Conservation (phyloP, 2,797 vertebrate species). For the Anableps anableps region DNA sequence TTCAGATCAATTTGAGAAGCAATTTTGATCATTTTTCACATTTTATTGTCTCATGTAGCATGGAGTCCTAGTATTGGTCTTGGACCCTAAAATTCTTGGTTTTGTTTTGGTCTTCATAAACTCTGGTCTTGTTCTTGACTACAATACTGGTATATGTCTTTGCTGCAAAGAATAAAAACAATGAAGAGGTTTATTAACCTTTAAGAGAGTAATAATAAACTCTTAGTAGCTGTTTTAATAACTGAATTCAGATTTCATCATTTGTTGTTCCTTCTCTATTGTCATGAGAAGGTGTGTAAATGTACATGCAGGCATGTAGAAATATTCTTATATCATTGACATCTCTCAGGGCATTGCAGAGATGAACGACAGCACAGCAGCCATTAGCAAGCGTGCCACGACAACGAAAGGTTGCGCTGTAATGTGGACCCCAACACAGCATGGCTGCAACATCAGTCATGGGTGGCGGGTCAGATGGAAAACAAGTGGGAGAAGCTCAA, state of each 20-base stretch:
- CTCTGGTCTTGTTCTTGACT: no score
- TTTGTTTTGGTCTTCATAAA: no score
- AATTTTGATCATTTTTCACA: no score
- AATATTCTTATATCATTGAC: slow-evolving; percentile 42
- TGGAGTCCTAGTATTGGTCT: no score
- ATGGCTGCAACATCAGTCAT: slow-evolving; percentile 66
- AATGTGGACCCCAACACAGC: slow-evolving; percentile 64
- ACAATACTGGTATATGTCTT: no score
- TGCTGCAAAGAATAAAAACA: background rate
- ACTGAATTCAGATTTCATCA: slow-evolving; percentile 23
- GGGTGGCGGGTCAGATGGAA: slow-evolving; percentile 57
- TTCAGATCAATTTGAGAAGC: no score
- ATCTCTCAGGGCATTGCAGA: slow-evolving; percentile 30
- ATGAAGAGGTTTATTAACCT: background rate
- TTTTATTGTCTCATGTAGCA: no score
- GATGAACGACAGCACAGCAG: slow-evolving; percentile 64
- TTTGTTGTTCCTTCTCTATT: slow-evolving; percentile 16
- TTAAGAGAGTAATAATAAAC: background rate
- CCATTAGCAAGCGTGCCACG: slow-evolving; percentile 68
- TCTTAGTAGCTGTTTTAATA: slow-evolving; percentile 3
- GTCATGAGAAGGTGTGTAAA: background rate
- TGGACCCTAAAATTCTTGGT: no score
- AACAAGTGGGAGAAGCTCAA: slow-evolving; percentile 56
- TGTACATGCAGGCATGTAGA: slow-evolving; percentile 23
- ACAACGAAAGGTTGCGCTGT: slow-evolving; percentile 65